Conservation (phyloP, 2,797 vertebrate species). For the Manis crassicaudata region DNA sequence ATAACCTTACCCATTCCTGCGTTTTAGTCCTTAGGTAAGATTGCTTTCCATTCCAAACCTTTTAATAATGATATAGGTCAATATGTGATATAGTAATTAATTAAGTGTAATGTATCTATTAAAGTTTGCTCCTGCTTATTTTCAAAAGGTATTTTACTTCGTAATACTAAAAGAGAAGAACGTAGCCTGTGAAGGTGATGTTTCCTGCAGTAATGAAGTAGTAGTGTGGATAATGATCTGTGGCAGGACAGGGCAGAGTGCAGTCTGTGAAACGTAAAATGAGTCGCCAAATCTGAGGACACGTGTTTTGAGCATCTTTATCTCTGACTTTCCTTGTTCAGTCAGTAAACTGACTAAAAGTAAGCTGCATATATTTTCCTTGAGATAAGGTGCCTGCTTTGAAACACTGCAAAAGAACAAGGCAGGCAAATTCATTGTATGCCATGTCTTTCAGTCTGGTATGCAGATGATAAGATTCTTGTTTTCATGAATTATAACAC, state of each 20-base stretch:
- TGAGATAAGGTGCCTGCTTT: not conserved
- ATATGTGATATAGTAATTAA: not conserved
- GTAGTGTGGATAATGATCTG: rapidly evolving
- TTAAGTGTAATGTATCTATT: not conserved
- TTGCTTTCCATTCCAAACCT: not conserved
- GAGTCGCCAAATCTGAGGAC: not conserved
- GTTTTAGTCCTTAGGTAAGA: not conserved
- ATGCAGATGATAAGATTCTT: not conserved
- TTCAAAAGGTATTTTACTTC: not conserved
- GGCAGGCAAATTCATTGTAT: not conserved
- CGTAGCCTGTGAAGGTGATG: not conserved
- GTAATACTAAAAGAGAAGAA: not conserved
- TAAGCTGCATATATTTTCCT: not conserved
- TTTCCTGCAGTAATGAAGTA: not conserved
- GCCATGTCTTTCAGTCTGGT: constrained; percentile 3
- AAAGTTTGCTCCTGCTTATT: not conserved
- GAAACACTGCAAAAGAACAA: not conserved
- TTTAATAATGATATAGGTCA: not conserved
- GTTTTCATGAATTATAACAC: not conserved
- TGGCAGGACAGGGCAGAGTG: not conserved
- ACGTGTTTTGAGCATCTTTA: not conserved
- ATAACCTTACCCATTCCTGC: not conserved
- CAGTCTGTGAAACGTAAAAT: not conserved
- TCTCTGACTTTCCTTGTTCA: constrained; percentile 35
- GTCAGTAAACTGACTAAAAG: not conserved